Conservation (phyloP, 2,888 invertebrate genomes). For the Heliconius aoede region DNA sequence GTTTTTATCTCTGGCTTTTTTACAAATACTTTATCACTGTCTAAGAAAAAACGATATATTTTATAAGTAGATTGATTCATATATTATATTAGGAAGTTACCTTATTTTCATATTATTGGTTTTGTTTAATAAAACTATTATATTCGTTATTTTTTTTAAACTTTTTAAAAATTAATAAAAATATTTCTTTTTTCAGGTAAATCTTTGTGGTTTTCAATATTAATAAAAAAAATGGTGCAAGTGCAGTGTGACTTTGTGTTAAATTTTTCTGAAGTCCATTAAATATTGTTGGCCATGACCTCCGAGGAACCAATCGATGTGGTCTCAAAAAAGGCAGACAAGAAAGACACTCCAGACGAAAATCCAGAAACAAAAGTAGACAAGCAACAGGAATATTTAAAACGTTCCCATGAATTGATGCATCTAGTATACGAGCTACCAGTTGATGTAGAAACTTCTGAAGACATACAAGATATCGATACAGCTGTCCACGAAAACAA, state of each 20-base stretch:
- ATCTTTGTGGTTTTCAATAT: not conserved
- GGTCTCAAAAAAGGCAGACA: slow-evolving; percentile 66
- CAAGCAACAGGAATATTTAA: slow-evolving; percentile 61
- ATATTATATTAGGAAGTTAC: not conserved
- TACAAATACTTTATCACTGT: not conserved
- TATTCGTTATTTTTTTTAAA: too few relatives aligned
- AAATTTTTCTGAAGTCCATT: slow-evolving; percentile 45
- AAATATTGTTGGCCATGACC: slow-evolving; percentile 68
- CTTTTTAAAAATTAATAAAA: not conserved
- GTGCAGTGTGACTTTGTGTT: slow-evolving; percentile 10
- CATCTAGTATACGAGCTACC: slow-evolving; percentile 79
- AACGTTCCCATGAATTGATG: slow-evolving; percentile 73
- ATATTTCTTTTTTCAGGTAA: slow-evolving; percentile 42
- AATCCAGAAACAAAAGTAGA: slow-evolving; percentile 61
- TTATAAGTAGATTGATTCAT: slow-evolving; percentile 17
- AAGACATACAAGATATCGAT: slow-evolving; percentile 13
- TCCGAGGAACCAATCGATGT: slow-evolving; percentile 78
- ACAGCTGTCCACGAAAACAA: slow-evolving; percentile 64
- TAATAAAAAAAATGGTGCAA: slow-evolving; percentile 32
- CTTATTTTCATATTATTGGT: too few relatives aligned
- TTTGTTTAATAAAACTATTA: too few relatives aligned
- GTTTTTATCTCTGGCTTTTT: not conserved
- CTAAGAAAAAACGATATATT: not conserved
- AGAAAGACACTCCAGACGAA: slow-evolving; percentile 62
- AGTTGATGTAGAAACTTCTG: slow-evolving; percentile 59